Conservation (phyloP, 2,888 invertebrate genomes). For the Cerastoderma edule region DNA sequence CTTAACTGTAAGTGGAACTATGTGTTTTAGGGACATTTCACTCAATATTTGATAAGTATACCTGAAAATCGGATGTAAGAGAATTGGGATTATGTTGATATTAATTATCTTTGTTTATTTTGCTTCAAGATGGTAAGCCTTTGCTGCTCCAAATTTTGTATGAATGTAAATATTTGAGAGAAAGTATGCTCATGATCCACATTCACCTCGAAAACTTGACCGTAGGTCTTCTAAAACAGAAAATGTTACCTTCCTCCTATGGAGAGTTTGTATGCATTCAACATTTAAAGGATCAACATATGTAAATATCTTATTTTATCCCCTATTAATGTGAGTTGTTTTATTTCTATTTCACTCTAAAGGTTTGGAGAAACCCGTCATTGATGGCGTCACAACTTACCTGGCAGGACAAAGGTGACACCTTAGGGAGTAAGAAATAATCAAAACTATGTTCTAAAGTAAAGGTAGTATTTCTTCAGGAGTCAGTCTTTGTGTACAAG, state of each 20-base stretch:
- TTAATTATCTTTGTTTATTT: conserved; percentile 22
- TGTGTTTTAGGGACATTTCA: no score
- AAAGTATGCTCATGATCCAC: conserved; percentile 15
- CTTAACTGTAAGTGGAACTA: no score
- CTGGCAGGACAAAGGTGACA: conserved; percentile 17
- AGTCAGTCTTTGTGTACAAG: conserved; percentile 27
- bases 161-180: neutral
- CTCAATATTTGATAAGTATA: no score
- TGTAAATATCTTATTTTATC: conserved; percentile 1
- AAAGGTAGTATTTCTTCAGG: conserved; percentile 22
- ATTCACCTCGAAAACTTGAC: no score
- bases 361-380: conserved; percentile 17
- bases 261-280: neutral
- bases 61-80: conserved; percentile 16
- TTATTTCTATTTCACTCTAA: conserved; percentile 26
- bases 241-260: no score
- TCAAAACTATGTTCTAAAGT: conserved; percentile 18
- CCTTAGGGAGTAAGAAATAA: conserved; percentile 24
- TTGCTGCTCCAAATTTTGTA: conserved; percentile 10
- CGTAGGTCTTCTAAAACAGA: no score
- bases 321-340: conserved; percentile 11
- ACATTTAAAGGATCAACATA: neutral
- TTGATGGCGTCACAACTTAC: conserved; percentile 22
- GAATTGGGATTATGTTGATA: conserved; percentile 13
- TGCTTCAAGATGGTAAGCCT: conserved; percentile 16